Base-by-base conservation (phyloP, 2,797 vertebrate genomes). In the Hippoglossus hippoglossus region DNA sequence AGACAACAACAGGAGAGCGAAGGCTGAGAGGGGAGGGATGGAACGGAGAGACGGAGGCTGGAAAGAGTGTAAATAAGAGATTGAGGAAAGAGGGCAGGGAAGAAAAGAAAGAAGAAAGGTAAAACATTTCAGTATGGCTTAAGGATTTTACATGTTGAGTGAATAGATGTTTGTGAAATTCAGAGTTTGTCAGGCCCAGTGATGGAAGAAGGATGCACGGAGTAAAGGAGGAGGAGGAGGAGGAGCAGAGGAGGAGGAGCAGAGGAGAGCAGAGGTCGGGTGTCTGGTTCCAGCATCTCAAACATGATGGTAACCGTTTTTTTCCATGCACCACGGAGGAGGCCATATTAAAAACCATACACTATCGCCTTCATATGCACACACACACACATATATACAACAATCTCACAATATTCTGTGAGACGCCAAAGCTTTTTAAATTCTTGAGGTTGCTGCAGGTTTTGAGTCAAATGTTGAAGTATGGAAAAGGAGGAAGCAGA, bases 401-500 rank as follows among this genome's bases (percentile, higher is more conserved):
- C 2, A 26, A 3, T 11, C 16, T 8, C n/a, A 4, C 67, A 51
- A 63, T 59, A 61, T 47, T 61, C 15, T 62, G 44, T 34, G 21
- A 13, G 46, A 41, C 36, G 34, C 59, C 10, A 5, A 46, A 12
- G 52, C 25, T 44, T 82, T 77, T 80, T 44, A 70, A 69, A 79
- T 75, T 79, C 73, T 44, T 60, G 24, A 62, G 55, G 13, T 18
- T 12, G 16, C 54, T 63, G 75, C 74, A 34, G 66, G 73, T 73
- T 73, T 75, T n/a, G 19, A 75, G 54, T 71, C 31, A 49, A 53
- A 68, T 52, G 41, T 34, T 81, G 71, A 79, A 55, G 59, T 76
- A 82, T 81, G 69, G 69, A 52, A 57, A 44, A 61, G 25, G 61
- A 34, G 67, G 69, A 76, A 4, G 67, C 68, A 73, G 70, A 82